Percentiles rank a stretch among this genome's conserved stretches.
These are phyloP conservation scores for Hippocampus kuda DNA, from an alignment of 2,797 vertebrate genomes.

Conservation along the genomic window DNA sequence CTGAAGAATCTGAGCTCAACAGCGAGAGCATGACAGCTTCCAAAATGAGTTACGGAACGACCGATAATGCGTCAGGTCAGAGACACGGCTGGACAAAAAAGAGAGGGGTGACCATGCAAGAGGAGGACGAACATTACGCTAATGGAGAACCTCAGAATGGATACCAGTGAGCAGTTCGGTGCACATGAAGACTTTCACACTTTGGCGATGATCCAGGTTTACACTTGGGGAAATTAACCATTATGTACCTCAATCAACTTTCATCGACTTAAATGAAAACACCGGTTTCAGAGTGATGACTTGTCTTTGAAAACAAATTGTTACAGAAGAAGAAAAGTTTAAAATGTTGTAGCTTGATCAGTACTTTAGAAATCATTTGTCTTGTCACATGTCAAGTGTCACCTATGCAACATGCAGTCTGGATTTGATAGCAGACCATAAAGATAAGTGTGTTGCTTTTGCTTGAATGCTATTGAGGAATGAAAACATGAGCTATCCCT, in stretches of 20 bases:
- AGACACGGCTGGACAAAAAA: slow-evolving; percentile 72
- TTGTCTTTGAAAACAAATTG: neutral
- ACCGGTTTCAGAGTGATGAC: slow-evolving; percentile 2
- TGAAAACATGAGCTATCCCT: neutral
- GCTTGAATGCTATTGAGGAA: neutral
- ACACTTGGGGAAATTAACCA: slow-evolving; percentile 14
- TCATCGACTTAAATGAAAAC: neutral
- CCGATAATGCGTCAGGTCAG: slow-evolving; percentile 68
- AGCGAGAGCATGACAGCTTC: slow-evolving; percentile 63
- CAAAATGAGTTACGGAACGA: slow-evolving; percentile 80
- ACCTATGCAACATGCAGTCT: slow-evolving; percentile 46
- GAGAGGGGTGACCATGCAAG: slow-evolving; percentile 65
- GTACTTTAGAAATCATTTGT: neutral
- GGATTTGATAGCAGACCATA: neutral
- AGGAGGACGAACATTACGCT: slow-evolving; percentile 72
- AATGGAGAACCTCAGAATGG: slow-evolving; percentile 74
- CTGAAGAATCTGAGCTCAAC: slow-evolving; percentile 82
- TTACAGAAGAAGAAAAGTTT: neutral
- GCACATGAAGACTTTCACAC: slow-evolving; percentile 15
- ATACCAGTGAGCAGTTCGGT: slow-evolving; percentile 60
- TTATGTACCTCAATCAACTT: neutral
- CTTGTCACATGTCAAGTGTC: slow-evolving; percentile 21
- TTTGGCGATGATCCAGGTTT: slow-evolving; percentile 14
- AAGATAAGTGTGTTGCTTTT: neutral
- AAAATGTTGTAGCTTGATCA: neutral